Base-by-base conservation (phyloP, 2,797 vertebrate genomes). In the Lophotriccus pileatus region DNA sequence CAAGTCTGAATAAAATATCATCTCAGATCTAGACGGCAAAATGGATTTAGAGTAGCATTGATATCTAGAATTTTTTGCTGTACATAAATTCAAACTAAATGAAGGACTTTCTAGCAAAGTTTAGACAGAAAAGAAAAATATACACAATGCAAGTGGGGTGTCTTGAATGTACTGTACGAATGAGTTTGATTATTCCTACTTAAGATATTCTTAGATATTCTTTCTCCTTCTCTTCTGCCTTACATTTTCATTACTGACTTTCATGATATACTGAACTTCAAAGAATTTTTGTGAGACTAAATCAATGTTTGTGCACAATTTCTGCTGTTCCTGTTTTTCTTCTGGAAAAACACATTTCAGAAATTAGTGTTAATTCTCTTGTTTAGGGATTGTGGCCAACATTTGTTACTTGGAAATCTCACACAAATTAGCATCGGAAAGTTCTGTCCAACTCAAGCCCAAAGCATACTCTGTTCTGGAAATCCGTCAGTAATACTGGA, bases 401-500 rank as follows among this genome's bases (percentile, higher is more conserved):
- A 55, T 30, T 66, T 62, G 1, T 41, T 50, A 10, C 12, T 70
- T 67, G 30, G 20, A 82, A 66, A 55, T 56, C 14, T 34, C 1
- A 1, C 7, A 46, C 6, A 66, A 16, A 25, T 39, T 69, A 24
- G 1, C 4, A 55, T 56, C 11, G 62, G 22, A 69, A 79, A 62
- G 8, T 53, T 85, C 20, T 63, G 15, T 56, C 25, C 17, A 74
- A 2, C 7, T 46, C 6, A 44, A 15, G 2, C 2, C 16, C 14
- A 60, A 74, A 58, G 5, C 53, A 3, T 16, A 17, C 12, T 49
- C 41, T 77, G 4, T 25, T 59, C 43, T 58, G 32, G 44, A 68
- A 5, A 21, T 30, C 4, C 1, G 36, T 27, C 24, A 8, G 6
- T 52, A 63, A 55, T 2, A 3, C 0, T 23, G 7, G 6, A 56